phyloP scores from a whole-genome alignment of 2,888 invertebrate species.

The Elysia crispata region DNA sequence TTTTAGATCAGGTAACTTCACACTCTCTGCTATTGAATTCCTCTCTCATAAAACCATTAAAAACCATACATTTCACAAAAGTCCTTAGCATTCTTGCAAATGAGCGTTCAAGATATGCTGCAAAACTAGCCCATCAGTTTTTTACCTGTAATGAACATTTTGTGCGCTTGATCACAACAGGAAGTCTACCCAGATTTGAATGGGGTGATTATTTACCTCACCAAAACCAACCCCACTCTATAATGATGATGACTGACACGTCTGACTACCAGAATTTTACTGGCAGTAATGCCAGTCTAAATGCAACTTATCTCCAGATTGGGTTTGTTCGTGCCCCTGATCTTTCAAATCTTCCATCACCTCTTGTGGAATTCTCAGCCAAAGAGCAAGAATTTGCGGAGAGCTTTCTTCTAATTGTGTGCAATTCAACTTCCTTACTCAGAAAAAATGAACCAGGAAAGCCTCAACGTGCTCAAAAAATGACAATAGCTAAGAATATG shows the following conservation, averaged over 20 bases:
- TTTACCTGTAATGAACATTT: constrained; percentile 72
- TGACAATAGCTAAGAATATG: constrained; percentile 38
- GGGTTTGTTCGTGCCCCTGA: constrained; percentile 71
- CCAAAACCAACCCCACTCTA: constrained; percentile 46
- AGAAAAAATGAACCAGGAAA: constrained; percentile 61
- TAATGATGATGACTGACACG: constrained; percentile 41
- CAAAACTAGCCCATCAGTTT: constrained; percentile 72
- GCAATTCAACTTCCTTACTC: constrained; percentile 73
- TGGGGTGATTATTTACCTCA: constrained; percentile 60
- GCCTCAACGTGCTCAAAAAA: constrained; percentile 42
- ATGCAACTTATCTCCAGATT: constrained; percentile 67
- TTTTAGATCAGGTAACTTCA: constrained; percentile 2
- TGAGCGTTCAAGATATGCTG: constrained; percentile 74
- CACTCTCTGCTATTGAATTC: constrained; percentile 32
- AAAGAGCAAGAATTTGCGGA: constrained; percentile 74
- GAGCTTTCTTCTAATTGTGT: constrained; percentile 74
- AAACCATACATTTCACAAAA: constrained; percentile 69
- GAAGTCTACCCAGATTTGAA: constrained; percentile 63
- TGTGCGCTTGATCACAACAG: constrained; percentile 59
- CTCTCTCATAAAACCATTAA: constrained; percentile 40
- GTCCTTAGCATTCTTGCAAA: constrained; percentile 71
- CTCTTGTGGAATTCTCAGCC: constrained; percentile 70
- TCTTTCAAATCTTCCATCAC: constrained; percentile 68
- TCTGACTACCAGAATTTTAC: constrained; percentile 46
- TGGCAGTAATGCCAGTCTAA: constrained; percentile 68